Base-by-base conservation (phyloP, 2,113 vertebrate species). In the Gnathonemus longibarbis region DNA sequence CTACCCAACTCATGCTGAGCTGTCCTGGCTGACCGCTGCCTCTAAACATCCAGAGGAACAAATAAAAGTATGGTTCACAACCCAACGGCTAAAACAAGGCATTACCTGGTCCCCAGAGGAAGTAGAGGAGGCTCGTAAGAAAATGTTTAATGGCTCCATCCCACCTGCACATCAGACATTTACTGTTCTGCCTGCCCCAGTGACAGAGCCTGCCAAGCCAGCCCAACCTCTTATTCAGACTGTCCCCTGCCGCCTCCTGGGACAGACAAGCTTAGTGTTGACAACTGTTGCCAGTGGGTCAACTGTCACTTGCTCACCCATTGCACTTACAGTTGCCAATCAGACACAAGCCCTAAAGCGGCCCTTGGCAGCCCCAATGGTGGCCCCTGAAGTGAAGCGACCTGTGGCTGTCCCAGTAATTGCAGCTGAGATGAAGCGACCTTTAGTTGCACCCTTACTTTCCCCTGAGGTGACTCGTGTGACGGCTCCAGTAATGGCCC, bases 91-190 rank as follows among this genome's bases (percentile, higher is more conserved):
- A 87, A 99, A 99, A 91, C 98, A 99, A 0, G 98, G 98, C 83
- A 99, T 99, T 95, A 99, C 98, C 88, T 99, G 98, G 98, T 98
- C 98, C 90, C 98, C 98, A 0, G 98, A 99, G 93, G 98, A 99
- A 93, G 98, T 99, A 31, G 98, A 99, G 83, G 98, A 99, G 92
- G 98, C 98, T n/a, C 95, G 98, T 62, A 99, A 99, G 92, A 99
- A 99, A 94, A 99, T 99, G 98, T 99, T 99, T 84, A 98, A 99
- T 0, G 98, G 98, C 87, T 98, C 97, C 53, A 97, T 98, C 91
- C 98, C 97, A 91, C 94, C 97, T 0, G 94, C 96, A 10, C 97
- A 97, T 74, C 97, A 97, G 15, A 97, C 96, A 0, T 97, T 98
- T 94, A 96, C 97, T 0, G 94, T 96, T 91, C 92, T 97, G 89